Evolutionary conservation across 2,113 vertebrate species (phyloP).

Genomic region (Phrynosoma blainvillii): DNA sequence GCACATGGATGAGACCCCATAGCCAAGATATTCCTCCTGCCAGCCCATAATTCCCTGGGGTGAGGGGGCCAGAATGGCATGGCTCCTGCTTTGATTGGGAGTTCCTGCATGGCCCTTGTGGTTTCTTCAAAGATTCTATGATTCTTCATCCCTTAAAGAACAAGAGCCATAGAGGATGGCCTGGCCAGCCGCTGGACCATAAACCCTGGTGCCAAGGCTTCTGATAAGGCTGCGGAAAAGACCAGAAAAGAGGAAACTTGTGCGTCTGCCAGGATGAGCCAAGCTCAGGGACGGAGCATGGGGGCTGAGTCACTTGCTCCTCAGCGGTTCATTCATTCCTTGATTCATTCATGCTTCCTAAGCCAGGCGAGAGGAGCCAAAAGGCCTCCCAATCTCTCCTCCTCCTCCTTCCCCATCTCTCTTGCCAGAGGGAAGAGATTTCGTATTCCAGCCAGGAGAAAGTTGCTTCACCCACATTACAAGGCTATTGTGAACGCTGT

Average conservation of each 20-base stretch:
- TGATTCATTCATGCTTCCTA: constrained; percentile 37
- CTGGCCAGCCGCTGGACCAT: not conserved
- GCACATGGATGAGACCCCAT: too few species aligned
- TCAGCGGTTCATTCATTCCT: not conserved
- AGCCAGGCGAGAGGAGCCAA: not conserved
- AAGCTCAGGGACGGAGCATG: not conserved
- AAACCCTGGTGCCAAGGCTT: not conserved
- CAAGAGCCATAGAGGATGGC: not conserved
- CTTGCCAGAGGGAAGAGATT: not conserved
- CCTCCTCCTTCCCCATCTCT: too few species aligned
- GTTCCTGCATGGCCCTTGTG: too few species aligned
- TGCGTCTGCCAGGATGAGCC: constrained; percentile 1
- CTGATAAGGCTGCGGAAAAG: constrained; percentile 6
- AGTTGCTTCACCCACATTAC: not conserved
- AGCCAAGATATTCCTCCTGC: too few species aligned
- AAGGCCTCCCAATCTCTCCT: not conserved
- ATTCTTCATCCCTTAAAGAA: not conserved
- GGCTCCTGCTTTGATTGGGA: too few species aligned
- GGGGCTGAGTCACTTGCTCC: not conserved
- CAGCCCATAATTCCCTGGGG: too few species aligned
- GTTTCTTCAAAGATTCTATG: too few species aligned
- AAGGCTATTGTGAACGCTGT: too few species aligned
- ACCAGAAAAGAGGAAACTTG: not conserved
- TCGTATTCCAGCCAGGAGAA: not conserved
- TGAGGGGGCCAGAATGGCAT: too few species aligned